Evolutionary conservation across 1,140 invertebrate genomes (phyloP).

Genomic region (Rhysida immarginata): DNA sequence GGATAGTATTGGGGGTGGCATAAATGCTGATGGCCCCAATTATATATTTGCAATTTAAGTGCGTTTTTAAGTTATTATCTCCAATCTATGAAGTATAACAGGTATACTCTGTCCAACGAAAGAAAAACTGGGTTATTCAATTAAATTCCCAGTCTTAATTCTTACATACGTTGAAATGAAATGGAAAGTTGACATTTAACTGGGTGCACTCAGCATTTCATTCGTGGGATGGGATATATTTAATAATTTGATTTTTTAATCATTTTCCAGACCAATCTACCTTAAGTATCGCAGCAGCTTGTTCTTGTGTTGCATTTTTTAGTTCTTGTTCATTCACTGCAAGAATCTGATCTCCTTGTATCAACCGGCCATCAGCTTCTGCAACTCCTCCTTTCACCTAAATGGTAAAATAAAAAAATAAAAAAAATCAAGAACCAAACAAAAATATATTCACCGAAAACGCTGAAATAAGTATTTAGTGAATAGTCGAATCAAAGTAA

Average conservation of each 20-base stretch:
- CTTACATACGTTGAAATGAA: not conserved
- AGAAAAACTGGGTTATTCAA: not conserved
- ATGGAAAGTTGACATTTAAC: not conserved
- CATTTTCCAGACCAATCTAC: conserved; percentile 20
- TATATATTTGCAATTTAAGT: no score
- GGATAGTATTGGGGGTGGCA: no score
- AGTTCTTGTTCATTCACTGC: conserved; percentile 80
- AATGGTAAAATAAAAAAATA: not conserved
- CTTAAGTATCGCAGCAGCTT: conserved; percentile 76
- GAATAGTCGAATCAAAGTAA: no score
- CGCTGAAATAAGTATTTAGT: no score
- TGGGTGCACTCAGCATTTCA: not conserved
- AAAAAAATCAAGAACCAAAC: not conserved
- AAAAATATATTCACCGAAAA: no score
- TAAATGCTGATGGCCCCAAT: no score
- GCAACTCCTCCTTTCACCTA: conserved; percentile 78
- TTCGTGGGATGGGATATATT: not conserved
- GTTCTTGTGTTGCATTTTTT: conserved; percentile 59
- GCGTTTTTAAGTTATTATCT: no score
- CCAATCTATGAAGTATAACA: no score
- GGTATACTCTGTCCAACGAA: not conserved
- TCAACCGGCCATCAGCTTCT: conserved; percentile 75
- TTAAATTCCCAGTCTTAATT: not conserved
- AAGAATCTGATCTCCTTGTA: conserved; percentile 82
- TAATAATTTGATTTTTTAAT: not conserved